These are phyloP conservation scores for Hydropotes inermis DNA, from an alignment of 2,113 vertebrate genomes.

Conservation along the genomic window DNA sequence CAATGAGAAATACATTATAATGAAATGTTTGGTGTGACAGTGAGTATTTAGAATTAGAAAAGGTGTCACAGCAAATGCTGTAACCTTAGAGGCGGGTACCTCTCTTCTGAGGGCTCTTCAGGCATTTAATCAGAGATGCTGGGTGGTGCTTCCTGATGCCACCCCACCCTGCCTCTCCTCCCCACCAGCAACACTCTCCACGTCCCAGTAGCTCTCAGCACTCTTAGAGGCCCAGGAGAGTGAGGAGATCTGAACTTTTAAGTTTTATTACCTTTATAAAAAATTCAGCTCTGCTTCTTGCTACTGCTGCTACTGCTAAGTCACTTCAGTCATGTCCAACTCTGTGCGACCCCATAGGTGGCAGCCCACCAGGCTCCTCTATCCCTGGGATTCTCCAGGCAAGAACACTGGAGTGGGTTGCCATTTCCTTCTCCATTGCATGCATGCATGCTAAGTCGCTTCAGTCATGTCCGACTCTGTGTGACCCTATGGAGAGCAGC, in stretches of 20 bases:
- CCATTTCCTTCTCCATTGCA: not conserved
- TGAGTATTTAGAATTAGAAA: not conserved
- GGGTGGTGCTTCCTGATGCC: not conserved
- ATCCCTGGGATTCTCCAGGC: not conserved
- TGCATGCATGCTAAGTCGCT: not conserved
- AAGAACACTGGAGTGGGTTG: not conserved
- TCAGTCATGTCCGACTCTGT: not conserved
- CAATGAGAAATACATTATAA: not conserved
- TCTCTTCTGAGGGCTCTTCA: not conserved
- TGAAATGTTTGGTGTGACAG: not conserved
- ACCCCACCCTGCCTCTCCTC: not conserved
- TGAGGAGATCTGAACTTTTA: not conserved
- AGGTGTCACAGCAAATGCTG: not conserved
- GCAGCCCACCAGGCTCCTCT: too few species aligned
- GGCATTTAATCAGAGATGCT: not conserved
- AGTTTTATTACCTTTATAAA: not conserved
- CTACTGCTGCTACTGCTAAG: not conserved
- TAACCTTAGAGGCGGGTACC: not conserved
- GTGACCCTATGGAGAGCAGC: fast-evolving
- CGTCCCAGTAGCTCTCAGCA: not conserved
- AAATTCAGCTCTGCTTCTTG: not conserved
- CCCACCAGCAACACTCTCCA: fast-evolving
- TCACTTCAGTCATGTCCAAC: too few species aligned
- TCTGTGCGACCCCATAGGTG: too few species aligned
- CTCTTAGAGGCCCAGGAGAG: not conserved